Conservation (phyloP, 2,888 invertebrate genomes). For the Xiphydria camelus region DNA sequence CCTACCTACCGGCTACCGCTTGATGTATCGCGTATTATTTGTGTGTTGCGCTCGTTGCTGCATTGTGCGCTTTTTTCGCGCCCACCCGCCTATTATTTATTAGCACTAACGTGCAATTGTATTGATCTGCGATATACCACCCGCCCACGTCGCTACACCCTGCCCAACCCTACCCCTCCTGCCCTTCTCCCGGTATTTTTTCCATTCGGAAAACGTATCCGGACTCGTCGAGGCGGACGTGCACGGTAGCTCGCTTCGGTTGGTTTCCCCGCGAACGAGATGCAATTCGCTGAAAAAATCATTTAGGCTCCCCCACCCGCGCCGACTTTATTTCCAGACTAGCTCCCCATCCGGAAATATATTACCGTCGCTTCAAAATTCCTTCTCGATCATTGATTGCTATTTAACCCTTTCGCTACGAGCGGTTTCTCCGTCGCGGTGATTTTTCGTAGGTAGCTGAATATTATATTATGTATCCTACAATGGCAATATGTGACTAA, state of each 20-base stretch:
- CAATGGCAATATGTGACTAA: too few relatives aligned
- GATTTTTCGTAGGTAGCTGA: too few relatives aligned
- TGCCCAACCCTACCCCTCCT: conserved; percentile 35
- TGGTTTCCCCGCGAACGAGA: conserved; percentile 43
- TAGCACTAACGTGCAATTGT: conserved; percentile 59
- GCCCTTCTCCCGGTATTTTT: conserved; percentile 53
- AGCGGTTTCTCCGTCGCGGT: too few relatives aligned
- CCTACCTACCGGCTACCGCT: conserved; percentile 39
- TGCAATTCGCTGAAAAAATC: conserved; percentile 41
- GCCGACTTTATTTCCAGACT: too few relatives aligned
- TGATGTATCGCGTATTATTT: conserved; percentile 59
- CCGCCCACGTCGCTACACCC: conserved; percentile 40
- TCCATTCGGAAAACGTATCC: conserved; percentile 56
- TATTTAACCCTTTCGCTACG: too few relatives aligned
- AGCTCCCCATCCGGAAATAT: too few relatives aligned
- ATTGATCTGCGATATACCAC: conserved; percentile 58
- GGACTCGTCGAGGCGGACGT: conserved; percentile 52
- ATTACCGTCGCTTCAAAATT: too few relatives aligned
- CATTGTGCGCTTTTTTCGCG: conserved; percentile 58
- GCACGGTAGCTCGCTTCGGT: conserved; percentile 53
- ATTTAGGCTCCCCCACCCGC: too few relatives aligned
- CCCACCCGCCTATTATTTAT: conserved; percentile 59
- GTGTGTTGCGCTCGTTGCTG: conserved; percentile 58
- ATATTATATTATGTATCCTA: too few relatives aligned
- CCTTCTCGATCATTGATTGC: too few relatives aligned